Base-by-base conservation (phyloP, 2,888 invertebrate species). In the Macrosiphum euphorbiae region DNA sequence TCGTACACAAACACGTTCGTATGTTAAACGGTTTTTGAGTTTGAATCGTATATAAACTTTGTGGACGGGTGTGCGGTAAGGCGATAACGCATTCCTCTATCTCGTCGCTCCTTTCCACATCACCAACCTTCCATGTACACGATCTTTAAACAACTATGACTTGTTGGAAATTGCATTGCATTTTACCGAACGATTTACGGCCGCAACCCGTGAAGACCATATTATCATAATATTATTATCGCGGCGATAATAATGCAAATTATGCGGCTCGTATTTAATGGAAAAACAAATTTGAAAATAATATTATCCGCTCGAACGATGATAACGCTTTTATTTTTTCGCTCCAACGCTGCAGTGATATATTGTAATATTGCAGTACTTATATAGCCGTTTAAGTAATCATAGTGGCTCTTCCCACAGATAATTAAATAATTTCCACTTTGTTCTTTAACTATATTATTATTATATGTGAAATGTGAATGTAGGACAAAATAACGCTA, bases 51-150 rank as follows among this genome's bases (percentile, higher is more conserved):
- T 20, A 90, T 87, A 92, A 92, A 92, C 67, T 92, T 88, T 50
- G 52, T 20, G 78, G 67, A 67, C 35, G 44, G 78, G 67, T n/a
- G 92, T 88, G 92, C 78, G 92, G 78, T 52, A 44, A 88, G 44
- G 55, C 92, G 92, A 92, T 92, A 92, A 92, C 92, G 78, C 78
- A 88, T 92, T 88, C 78, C 92, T 41, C n/a, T 88, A 88, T 88
- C 87, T 92, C 44, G 78, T 88, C 78, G 92, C 84, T 88, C 52
- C 26, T 88, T 92, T 92, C 78, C 92, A 52, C 88, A 78, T 87
- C 92, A 44, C 88, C 44, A 88, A 67, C 78, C 92, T 67, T 41
- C 20, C 26, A 41, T 26, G 44, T 89, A 88, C 61, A 52, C 52
- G 52, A 92, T 92, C 88, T 88, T 88, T 92, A 67, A 92, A 87